These are phyloP conservation scores for Mellilla xanthometata DNA, from an alignment of 2,888 invertebrate species.

Conservation along the genomic window DNA sequence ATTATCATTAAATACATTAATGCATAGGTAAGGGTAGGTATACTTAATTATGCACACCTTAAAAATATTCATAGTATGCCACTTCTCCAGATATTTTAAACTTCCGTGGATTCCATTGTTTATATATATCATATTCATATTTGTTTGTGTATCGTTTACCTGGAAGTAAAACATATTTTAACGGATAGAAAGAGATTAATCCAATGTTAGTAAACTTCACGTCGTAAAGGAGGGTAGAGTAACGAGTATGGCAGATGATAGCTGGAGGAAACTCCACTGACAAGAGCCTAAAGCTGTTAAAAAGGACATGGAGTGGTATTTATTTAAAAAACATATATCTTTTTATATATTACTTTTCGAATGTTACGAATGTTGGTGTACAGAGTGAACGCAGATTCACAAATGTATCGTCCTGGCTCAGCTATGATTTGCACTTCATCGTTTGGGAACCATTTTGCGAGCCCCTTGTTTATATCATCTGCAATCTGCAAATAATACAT, in stretches of 20 bases:
- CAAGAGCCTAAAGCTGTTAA: no score
- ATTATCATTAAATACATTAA: no score
- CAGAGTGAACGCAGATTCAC: constrained; percentile 37
- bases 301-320: no score
- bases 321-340: neutral
- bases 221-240: no score
- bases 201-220: no score
- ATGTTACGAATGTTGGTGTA: constrained; percentile 43
- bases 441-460: constrained; percentile 46
- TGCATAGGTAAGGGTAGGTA: no score
- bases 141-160: neutral
- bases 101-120: constrained; percentile 1
- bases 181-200: no score
- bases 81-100: constrained; percentile 2
- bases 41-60: constrained; percentile 10
- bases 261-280: no score
- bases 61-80: constrained; percentile 9
- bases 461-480: constrained; percentile 33
- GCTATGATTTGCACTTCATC: constrained; percentile 42
- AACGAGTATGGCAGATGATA: no score
- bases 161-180: neutral
- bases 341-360: constrained; percentile 33
- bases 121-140: neutral
- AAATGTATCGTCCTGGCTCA: constrained; percentile 46
- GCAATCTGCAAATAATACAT: constrained; percentile 42